Base-by-base conservation (phyloP, 2,888 invertebrate species). In the Eudemis profundana region DNA sequence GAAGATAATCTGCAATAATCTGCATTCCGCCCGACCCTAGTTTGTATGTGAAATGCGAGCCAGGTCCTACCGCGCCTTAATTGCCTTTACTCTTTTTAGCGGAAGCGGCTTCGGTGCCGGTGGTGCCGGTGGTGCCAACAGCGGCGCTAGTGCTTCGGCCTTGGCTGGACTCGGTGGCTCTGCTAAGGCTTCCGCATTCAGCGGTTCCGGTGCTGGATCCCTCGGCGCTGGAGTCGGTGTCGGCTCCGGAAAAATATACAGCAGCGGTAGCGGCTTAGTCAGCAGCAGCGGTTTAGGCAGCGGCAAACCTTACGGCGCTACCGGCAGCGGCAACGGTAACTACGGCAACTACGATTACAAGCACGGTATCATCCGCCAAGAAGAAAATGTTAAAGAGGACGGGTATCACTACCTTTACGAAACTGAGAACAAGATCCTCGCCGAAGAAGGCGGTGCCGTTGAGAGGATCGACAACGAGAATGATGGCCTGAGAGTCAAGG, bases 401-500 rank as follows among this genome's bases (percentile, higher is more conserved):
- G 90, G 91, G 21, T 92, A 92, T 78, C 91, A 89, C 74, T 92
- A 89, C 74, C 79, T 90, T 14, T 92, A 90, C 67, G 90, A 92
- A 73, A 92, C 92, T n/a, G 89, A 90, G 68, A 92, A 92, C 81
- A 91, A 86, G 67, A 92, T 92, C 69, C 84, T 88, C 14, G 89
- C 89, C 5, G 92, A 91, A 68, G 92, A 92, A 75, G 78, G 84
- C 19, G 92, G 92, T 33, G 81, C 82, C 40, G 50, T 92, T 0
- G 90, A 90, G 69, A 76, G 82, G 64, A 73, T 87, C n/a, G 82
- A 82, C 71, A 83, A 68, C 46, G 86, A 88, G 50, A 74, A 68
- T 10, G 81, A 82, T 0, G 86, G 78, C 21, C 73, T 90, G 17
- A 86, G 83, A 61, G 84, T 79, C 17, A 90, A 85, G 67, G 92